Evolutionary conservation across 2,888 invertebrate species (phyloP), one percentile per base, ranked within the genome.

Genomic region (Cosmia pyralina): DNA sequence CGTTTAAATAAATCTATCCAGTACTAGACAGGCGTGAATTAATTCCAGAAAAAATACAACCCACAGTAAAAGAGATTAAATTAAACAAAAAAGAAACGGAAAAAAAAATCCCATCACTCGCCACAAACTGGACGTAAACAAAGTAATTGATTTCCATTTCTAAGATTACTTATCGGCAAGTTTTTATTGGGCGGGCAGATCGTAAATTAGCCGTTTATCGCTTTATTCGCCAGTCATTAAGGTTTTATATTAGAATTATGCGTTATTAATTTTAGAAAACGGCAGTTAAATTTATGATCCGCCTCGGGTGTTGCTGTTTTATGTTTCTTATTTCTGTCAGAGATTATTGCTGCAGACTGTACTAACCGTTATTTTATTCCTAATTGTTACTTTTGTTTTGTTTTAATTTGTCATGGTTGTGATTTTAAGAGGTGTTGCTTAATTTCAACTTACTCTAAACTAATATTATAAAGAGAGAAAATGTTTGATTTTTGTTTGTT

Each of bases 171-270:
- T 88, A 90, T 91, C 90, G 82, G 80, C 82, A 86, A 86, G 81
- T 90, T 92, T 92, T 93, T 94, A 93, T 93, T 90, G 86, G 81
- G 82, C 84, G 82, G 83, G 75, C 85, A 76, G 87, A 80, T 87
- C 88, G 88, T 95, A 95, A 94, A 94, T 94, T 90, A 89, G 80
- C 77, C 74, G 87, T 94, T 94, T 95, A 95, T 94, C 87, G 92
- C 94, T 95, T 92, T 95, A 95, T 95, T 94, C 93, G 90, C 92
- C 92, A 92, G 93, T 94, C 94, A 95, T 95, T 95, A 94, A 93
- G 91, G 92, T 92, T 94, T 94, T 93, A 94, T 93, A 92, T 92
- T 91, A 91, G 90, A 92, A 93, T 94, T 94, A 95, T 93, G 93
- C 93, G 91, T 91, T 94, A 95, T 94, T 94, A 94, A 95, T 94